Conservation (phyloP, 2,113 vertebrate species). For the Poeciliopsis occidentalis region DNA sequence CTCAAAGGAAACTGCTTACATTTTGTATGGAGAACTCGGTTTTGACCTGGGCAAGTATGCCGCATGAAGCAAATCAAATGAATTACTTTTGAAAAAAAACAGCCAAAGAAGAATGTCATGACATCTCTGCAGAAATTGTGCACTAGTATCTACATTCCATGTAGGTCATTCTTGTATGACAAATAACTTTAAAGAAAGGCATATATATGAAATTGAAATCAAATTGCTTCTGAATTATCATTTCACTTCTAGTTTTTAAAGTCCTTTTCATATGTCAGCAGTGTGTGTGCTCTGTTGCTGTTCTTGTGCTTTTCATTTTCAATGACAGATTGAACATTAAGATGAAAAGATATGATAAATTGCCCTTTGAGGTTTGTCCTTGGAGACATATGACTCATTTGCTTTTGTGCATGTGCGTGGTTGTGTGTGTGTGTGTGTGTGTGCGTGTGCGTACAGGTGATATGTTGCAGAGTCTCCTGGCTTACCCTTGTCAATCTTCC, state of each 20-base stretch:
- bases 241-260: background rate
- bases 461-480: conserved; percentile 33
- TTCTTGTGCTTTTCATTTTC: conserved; percentile 42
- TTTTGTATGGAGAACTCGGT: background rate
- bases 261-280: background rate
- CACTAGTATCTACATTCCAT: background rate
- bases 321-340: conserved; percentile 31
- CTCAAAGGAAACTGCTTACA: background rate
- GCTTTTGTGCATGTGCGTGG: conserved; percentile 8
- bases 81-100: background rate
- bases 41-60: background rate
- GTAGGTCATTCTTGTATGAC: background rate
- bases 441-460: conserved; percentile 15
- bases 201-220: too few relatives aligned
- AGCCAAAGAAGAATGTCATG: background rate
- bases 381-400: conserved; percentile 33
- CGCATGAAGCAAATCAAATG: background rate
- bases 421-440: background rate
- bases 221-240: too few relatives aligned
- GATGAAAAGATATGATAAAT: conserved; percentile 54
- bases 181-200: background rate
- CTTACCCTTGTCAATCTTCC: conserved; percentile 51
- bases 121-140: background rate
- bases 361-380: conserved; percentile 50
- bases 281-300: conserved; percentile 16